Percentiles rank a stretch among this genome's conserved stretches.
phyloP scores from a whole-genome alignment of 2,797 vertebrate genomes.

The Enteromius mattozi region DNA sequence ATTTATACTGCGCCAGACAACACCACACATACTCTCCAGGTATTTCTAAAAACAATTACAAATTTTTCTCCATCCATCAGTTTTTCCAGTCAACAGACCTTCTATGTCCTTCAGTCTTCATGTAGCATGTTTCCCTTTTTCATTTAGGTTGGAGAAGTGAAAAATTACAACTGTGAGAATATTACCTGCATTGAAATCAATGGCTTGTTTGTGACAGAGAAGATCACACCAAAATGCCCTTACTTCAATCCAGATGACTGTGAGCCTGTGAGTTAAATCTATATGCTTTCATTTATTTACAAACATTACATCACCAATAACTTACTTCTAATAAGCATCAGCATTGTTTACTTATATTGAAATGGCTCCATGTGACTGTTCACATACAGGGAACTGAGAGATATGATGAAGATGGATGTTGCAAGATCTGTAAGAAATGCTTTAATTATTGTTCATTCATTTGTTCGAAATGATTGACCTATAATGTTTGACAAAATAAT shows the following conservation, averaged over 20 bases:
- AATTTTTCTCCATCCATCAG: not conserved
- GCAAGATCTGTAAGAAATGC: constrained; percentile 82
- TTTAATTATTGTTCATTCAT: not conserved
- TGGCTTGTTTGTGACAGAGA: constrained; percentile 63
- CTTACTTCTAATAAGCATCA: not conserved
- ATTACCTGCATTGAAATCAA: constrained; percentile 73
- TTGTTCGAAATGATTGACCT: no score
- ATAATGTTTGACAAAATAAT: not conserved
- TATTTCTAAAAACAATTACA: constrained; percentile 56
- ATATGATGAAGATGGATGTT: constrained; percentile 79
- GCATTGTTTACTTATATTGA: not conserved
- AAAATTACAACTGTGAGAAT: constrained; percentile 76
- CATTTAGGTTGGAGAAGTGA: constrained; percentile 78
- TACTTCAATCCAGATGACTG: constrained; percentile 78
- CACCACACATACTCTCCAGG: constrained; percentile 62
- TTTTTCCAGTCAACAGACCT: not conserved
- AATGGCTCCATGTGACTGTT: not conserved
- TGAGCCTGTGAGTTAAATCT: constrained; percentile 79
- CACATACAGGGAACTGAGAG: constrained; percentile 78
- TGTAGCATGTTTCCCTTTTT: not conserved
- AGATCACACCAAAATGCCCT: constrained; percentile 71
- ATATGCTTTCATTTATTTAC: not conserved
- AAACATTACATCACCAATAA: not conserved
- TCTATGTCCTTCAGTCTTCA: constrained; percentile 4
- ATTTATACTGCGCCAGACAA: constrained; percentile 60